Conservation (phyloP, 2,888 invertebrate species). For the Masnerella sp. region DNA sequence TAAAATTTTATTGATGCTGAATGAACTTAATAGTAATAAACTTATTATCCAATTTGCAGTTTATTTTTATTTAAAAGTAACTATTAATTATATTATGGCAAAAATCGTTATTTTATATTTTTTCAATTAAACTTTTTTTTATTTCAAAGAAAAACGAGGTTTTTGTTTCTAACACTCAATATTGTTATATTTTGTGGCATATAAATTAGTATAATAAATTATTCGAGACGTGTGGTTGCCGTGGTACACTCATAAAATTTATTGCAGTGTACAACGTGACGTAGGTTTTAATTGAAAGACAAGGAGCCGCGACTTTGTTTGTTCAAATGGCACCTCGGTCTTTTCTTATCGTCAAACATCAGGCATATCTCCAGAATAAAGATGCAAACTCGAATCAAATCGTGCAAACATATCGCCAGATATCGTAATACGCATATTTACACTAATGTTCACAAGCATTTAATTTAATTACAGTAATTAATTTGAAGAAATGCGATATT, state of each 20-base stretch:
- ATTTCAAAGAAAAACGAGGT: constrained; percentile 1
- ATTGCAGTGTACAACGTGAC: constrained; percentile 48
- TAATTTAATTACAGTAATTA: constrained; percentile 11
- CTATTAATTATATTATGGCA: not conserved
- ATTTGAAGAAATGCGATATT: constrained; percentile 2
- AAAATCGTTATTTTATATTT: not conserved
- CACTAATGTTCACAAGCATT: not conserved
- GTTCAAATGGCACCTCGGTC: constrained; percentile 45
- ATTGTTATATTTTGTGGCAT: constrained; percentile 29
- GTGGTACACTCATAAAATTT: constrained; percentile 47
- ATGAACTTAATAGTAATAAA: too few relatives aligned
- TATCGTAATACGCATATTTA: constrained; percentile 39
- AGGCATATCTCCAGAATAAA: constrained; percentile 29
- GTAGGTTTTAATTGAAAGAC: constrained; percentile 53
- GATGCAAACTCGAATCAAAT: constrained; percentile 29
- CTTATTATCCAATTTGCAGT: too few relatives aligned
- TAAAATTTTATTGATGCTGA: too few relatives aligned
- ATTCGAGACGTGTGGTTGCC: constrained; percentile 47
- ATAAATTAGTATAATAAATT: constrained; percentile 57
- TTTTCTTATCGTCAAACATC: constrained; percentile 44
- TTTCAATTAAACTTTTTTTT: not conserved
- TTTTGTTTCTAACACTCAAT: constrained; percentile 12
- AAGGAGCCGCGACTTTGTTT: constrained; percentile 37
- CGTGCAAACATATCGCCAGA: constrained; percentile 25
- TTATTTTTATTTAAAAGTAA: too few relatives aligned